These are phyloP conservation scores for Trichechus manatus DNA, from an alignment of 2,113 vertebrate genomes.

Conservation along the genomic window DNA sequence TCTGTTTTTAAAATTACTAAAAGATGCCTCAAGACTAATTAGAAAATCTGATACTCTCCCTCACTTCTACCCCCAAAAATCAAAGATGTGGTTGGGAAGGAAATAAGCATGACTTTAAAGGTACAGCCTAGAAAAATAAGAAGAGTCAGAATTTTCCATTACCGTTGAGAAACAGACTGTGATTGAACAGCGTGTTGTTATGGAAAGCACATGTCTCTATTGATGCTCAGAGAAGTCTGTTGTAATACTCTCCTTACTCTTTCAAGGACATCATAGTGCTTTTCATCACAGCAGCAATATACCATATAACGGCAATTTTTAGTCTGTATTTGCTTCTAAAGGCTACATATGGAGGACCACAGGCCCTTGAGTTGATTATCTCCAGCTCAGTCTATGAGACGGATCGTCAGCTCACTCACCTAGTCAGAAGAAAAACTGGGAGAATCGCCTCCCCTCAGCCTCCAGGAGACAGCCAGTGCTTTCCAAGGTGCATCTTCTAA, in stretches of 20 bases:
- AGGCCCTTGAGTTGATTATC: background rate
- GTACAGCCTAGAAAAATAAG: background rate
- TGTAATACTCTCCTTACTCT: too few species aligned
- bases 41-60: background rate
- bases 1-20: background rate
- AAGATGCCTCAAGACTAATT: background rate
- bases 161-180: background rate
- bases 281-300: background rate
- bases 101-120: background rate
- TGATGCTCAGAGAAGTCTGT: too few species aligned
- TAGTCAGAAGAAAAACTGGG: background rate
- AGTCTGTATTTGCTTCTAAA: background rate
- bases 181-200: background rate
- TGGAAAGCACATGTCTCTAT: background rate
- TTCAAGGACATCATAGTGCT: background rate
- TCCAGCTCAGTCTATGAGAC: background rate
- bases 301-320: rapidly evolving
- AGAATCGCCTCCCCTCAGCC: background rate
- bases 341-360: background rate
- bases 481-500: background rate
- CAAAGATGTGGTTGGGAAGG: background rate
- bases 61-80: background rate
- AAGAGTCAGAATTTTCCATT: background rate
- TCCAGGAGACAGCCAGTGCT: background rate
- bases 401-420: background rate